A percentile compares a stretch with the other conserved stretches of the same genome.
These are phyloP conservation scores for Acrossocheilus wenchowensis DNA, from an alignment of 2,797 vertebrate genomes.

Conservation along the genomic window DNA sequence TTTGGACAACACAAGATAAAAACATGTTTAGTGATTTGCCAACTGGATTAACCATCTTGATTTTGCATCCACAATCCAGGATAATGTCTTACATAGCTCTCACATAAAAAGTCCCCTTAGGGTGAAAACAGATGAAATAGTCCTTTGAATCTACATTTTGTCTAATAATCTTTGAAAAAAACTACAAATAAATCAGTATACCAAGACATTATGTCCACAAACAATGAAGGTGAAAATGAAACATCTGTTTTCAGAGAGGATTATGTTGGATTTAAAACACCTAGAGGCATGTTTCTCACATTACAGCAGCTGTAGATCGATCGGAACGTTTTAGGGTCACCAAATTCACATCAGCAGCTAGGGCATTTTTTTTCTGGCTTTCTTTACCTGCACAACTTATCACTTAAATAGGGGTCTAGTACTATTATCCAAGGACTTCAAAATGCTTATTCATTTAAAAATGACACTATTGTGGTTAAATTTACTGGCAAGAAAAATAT, in stretches of 20 bases:
- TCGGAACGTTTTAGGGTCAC: not conserved
- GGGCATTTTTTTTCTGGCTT: not conserved
- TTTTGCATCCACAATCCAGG: not conserved
- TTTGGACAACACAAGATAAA: not conserved
- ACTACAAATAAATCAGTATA: not conserved
- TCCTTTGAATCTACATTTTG: not conserved
- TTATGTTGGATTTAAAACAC: constrained; percentile 15
- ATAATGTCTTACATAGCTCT: not conserved
- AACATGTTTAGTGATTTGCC: not conserved
- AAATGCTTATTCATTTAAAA: not conserved
- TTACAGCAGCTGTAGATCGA: not conserved
- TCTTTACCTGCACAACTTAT: not conserved
- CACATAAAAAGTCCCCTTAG: not conserved
- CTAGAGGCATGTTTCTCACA: not conserved
- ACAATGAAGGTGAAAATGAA: constrained; percentile 12
- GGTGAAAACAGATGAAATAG: not conserved
- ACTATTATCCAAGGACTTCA: not conserved
- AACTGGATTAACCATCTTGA: not conserved
- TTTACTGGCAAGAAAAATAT: not conserved
- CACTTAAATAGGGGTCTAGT: not conserved
- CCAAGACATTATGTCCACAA: not conserved
- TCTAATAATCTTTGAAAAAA: not conserved
- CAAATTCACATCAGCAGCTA: not conserved
- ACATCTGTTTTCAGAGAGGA: not conserved
- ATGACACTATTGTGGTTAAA: not conserved